These are phyloP conservation scores for Equus quagga DNA, from an alignment of 2,113 vertebrate species.

Conservation along the genomic window DNA sequence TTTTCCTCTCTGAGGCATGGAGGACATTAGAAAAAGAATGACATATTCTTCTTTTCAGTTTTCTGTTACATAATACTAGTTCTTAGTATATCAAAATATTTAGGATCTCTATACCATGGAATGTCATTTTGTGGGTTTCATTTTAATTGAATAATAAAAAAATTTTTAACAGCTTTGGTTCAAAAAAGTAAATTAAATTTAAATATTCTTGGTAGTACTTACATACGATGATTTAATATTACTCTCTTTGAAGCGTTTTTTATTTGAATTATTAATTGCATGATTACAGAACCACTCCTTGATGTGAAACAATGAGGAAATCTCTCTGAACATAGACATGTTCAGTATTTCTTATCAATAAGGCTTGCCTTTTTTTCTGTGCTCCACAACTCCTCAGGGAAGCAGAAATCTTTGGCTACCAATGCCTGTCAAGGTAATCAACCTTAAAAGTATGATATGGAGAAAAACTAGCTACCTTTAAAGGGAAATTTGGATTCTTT, in stretches of 20 bases:
- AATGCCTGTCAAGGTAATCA: background rate
- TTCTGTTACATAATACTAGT: background rate
- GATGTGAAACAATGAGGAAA: background rate
- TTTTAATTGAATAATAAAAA: background rate
- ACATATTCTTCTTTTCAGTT: background rate
- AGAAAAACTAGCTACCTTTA: background rate
- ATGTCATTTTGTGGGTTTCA: background rate
- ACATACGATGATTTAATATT: background rate
- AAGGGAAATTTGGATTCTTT: background rate
- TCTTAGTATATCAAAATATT: conserved; percentile 4
- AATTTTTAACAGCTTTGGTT: background rate
- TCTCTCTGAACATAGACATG: background rate
- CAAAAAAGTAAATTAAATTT: conserved; percentile 10
- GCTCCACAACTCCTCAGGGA: background rate
- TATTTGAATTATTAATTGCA: background rate
- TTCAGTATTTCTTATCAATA: background rate
- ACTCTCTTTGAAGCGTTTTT: conserved; percentile 27
- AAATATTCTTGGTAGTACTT: conserved; percentile 26
- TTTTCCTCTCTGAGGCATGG: background rate
- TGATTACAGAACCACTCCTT: background rate
- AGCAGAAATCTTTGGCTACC: background rate
- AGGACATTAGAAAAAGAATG: conserved; percentile 28
- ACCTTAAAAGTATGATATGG: background rate
- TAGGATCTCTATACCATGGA: background rate
- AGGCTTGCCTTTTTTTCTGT: background rate